These are phyloP conservation scores for Merops nubicus DNA, from an alignment of 2,113 vertebrate genomes.

Conservation along the genomic window DNA sequence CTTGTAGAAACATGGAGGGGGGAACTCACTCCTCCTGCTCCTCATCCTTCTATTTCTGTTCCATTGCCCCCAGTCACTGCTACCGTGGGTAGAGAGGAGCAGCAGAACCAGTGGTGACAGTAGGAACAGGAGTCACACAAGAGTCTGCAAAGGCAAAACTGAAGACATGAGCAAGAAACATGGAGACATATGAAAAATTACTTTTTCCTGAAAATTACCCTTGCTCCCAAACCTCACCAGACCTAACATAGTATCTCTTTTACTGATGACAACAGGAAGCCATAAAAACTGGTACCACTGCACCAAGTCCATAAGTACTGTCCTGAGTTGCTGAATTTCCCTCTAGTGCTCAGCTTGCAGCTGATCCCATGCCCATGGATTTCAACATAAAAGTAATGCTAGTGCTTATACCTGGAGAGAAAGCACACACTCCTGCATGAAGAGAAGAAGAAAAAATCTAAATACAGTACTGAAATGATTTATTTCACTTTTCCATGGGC, in stretches of 20 bases:
- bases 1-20: background rate
- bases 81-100: background rate
- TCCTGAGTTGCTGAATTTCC: background rate
- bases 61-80: background rate
- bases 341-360: background rate
- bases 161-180: background rate
- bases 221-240: background rate
- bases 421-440: background rate
- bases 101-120: background rate
- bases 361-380: background rate
- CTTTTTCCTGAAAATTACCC: background rate
- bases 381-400: background rate
- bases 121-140: background rate
- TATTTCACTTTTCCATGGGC: background rate
- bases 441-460: background rate
- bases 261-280: background rate
- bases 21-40: background rate
- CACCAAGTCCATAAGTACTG: background rate
- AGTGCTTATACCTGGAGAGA: background rate
- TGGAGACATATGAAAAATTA: background rate
- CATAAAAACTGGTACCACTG: background rate
- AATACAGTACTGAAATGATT: background rate
- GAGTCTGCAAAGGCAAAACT: background rate
- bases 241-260: background rate
- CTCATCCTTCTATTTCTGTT: background rate